Evolutionary conservation across 92 coral and sea anemone species (phyloP).

Genomic region (Actinostola sp.): DNA sequence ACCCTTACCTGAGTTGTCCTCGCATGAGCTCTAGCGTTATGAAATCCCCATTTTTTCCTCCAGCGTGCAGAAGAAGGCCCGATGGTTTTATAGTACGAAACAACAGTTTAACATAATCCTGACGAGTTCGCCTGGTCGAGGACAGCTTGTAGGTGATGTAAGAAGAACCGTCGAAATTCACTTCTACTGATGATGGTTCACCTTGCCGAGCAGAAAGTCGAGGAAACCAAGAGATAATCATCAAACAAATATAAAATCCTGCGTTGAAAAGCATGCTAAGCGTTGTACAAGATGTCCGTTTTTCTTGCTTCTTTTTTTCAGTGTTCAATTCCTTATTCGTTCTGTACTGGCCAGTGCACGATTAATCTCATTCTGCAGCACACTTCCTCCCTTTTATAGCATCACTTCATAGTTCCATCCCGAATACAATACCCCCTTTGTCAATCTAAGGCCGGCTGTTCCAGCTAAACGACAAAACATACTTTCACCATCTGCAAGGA

Average conservation of each 20-base stretch:
- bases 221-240: slow-evolving; percentile 13
- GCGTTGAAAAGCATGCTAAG: slow-evolving; percentile 14
- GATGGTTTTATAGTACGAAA: slow-evolving; percentile 87
- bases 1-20: slow-evolving; percentile 85
- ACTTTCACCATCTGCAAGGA: slow-evolving; percentile 22
- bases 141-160: slow-evolving; percentile 65
- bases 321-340: not conserved
- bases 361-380: slow-evolving; percentile 1
- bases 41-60: slow-evolving; percentile 76
- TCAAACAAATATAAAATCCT: slow-evolving; percentile 9
- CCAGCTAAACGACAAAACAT: slow-evolving; percentile 23
- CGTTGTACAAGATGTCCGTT: not conserved
- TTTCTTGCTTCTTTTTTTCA: not conserved
- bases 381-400: slow-evolving; percentile 21
- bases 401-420: not conserved
- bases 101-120: slow-evolving; percentile 55
- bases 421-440: slow-evolving; percentile 28
- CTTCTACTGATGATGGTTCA: slow-evolving; percentile 3
- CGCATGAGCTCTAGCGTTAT: slow-evolving; percentile 88
- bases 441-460: slow-evolving; percentile 36
- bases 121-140: slow-evolving; percentile 33
- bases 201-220: slow-evolving; percentile 18
- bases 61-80: slow-evolving; percentile 83
- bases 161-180: slow-evolving; percentile 76
- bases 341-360: not conserved